Base-by-base conservation (phyloP, 2,113 vertebrate genomes). In the Taxidea taxus region DNA sequence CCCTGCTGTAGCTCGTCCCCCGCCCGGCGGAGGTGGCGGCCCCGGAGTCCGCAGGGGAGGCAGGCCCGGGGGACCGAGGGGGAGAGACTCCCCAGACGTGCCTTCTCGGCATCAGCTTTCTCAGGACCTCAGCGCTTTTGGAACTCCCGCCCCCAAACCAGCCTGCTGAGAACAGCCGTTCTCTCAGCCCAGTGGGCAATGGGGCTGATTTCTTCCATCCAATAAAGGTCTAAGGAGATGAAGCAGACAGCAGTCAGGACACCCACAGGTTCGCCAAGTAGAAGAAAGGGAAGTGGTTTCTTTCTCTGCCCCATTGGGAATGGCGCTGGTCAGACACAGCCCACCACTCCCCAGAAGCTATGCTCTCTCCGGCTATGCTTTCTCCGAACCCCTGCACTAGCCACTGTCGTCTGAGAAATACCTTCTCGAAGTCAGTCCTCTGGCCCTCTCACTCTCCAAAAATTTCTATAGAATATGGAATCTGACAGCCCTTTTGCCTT, bases 401-500 rank as follows among this genome's bases (percentile, higher is more conserved):
- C 23, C 31, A 1, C 34, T 25, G 60, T 10, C n/a, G 18, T 85
- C 78, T 29, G 37, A 94, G 87, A 91, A 66, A 31, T 3, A 37
- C 39, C 47, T 70, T 42, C 68, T 77, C 14, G 42, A 6, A 21
- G 27, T 21, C 72, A 54, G n/a, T 44, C 7, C 20, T 34, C n/a
- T 27, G 49, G 21, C 14, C 34, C 7, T 23, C 34, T 74, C 54
- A 1, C 4, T n/a, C 47, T n/a, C 64, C 83, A 16, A 12, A 81
- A 31, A 11, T 0, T 11, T n/a, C 47, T 13, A 0, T 8, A 15
- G 27, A 34, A 6, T 5, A 0, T 11, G 81, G 58, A 27, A 54
- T 14, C 1, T 0, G 0, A 5, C 12, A 7, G n/a, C 29, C 14
- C 44, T 23, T 56, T 14, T 12, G 2, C 1, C 4, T 15, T 2